Evolutionary conservation across 2,888 invertebrate genomes (phyloP), one percentile per base, ranked within the genome.

Genomic region (Hyposoter dolosus): DNA sequence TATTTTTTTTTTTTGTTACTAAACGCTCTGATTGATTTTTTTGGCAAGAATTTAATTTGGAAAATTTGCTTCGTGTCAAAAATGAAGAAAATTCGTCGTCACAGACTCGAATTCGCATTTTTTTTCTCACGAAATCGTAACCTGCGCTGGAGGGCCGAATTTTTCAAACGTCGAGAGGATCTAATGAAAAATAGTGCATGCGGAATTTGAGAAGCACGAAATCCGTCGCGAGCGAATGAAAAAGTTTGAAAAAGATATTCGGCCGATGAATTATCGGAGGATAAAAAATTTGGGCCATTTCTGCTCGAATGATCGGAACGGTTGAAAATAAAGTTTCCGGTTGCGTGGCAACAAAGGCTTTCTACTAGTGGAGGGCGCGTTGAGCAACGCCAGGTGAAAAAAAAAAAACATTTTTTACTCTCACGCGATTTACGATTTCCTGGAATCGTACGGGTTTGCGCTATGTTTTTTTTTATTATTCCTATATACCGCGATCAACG

Each of bases 351-450:
- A 76, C 65, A 76, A 76, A 76, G 76, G 50, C 45, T 65, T 19
- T 56, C 50, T 40, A 17, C 75, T 19, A 77, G 66, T 19, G n/a
- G 76, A 77, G 50, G 50, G 77, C 19, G 40, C 19, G 35, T 68
- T 7, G 50, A 77, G 40, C 68, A 23, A 19, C 28, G 60, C 43
- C 69, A 35, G 23, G 40, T 15, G 45, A 79, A 71, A 66, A 60
- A 71, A 60, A 77, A 60, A 60, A 12, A 28, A 74, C 47, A 53
- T 47, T 19, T 19, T 15, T 68, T 23, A 53, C 40, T 50, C 4
- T 17, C 43, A 43, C 78, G 65, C 78, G 65, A 66, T 71, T 79
- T 71, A 71, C 43, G 53, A 60, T 71, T 79, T 79, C 79, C 47
- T 60, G 53, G 69, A 60, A 79, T 56, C 23, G 9, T 53, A 35